These are phyloP conservation scores for Zaprionus bogoriensis DNA, from an alignment of 2,888 invertebrate species.

Conservation along the genomic window DNA sequence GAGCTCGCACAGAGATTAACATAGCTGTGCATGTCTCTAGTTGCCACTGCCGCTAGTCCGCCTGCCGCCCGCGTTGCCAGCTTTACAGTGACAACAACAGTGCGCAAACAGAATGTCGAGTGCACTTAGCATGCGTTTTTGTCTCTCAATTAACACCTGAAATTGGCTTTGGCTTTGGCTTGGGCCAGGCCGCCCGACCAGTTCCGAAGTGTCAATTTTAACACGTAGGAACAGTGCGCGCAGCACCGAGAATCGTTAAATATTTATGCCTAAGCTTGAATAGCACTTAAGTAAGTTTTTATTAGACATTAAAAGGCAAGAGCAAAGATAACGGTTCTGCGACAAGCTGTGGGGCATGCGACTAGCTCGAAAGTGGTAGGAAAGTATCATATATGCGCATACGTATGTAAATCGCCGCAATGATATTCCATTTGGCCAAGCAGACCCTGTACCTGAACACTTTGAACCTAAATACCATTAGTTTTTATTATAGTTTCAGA, in stretches of 20 bases:
- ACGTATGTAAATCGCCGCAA: neutral
- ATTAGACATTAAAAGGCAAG: slow-evolving; percentile 18
- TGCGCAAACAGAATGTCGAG: neutral
- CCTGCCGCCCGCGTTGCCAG: too few species aligned
- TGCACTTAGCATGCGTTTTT: neutral
- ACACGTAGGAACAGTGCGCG: slow-evolving; percentile 12
- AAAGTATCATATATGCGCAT: neutral
- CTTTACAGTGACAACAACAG: neutral
- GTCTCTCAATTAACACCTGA: slow-evolving; percentile 14
- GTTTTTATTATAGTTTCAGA: slow-evolving; percentile 2
- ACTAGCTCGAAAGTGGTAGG: neutral
- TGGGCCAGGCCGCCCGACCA: slow-evolving; percentile 13
- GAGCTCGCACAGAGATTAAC: too few species aligned
- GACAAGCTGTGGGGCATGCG: neutral
- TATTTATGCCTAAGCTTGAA: slow-evolving; percentile 17
- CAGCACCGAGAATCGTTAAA: slow-evolving; percentile 16
- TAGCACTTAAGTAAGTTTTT: slow-evolving; percentile 16
- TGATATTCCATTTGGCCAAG: neutral
- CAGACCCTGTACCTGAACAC: neutral
- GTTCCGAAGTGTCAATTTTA: slow-evolving; percentile 27
- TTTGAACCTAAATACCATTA: neutral
- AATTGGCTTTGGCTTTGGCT: slow-evolving; percentile 5
- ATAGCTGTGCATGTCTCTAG: too few species aligned
- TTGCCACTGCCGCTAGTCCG: too few species aligned
- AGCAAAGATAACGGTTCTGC: slow-evolving; percentile 8